A percentile compares a stretch with the other conserved stretches of the same genome.
Conservation (phyloP, 2,113 vertebrate genomes). For the Potamarius usumacintae region DNA sequence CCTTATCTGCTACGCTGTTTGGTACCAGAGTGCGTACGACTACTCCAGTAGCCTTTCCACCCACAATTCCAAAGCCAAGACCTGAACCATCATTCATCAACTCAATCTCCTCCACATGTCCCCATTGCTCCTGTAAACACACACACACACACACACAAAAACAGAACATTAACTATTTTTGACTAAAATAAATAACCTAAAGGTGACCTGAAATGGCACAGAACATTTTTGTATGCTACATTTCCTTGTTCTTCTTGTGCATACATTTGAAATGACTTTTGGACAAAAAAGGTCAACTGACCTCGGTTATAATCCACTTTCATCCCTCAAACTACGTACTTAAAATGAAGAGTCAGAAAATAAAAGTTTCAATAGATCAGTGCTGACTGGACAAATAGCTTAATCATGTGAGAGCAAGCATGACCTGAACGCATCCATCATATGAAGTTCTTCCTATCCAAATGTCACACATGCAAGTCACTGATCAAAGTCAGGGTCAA, state of each 20-base stretch:
- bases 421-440: conserved; percentile 22
- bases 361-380: conserved; percentile 29
- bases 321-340: conserved; percentile 2
- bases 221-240: neutral
- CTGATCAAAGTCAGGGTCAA: conserved; percentile 50
- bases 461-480: conserved; percentile 32
- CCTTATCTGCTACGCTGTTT: conserved; percentile 86
- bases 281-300: conserved; percentile 16
- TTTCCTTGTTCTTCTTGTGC: neutral
- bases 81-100: conserved; percentile 92
- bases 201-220: neutral
- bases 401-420: conserved; percentile 9
- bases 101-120: conserved; percentile 87
- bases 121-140: conserved; percentile 80
- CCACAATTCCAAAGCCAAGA: conserved; percentile 96
- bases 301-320: conserved; percentile 1
- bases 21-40: conserved; percentile 91
- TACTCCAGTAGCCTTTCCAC: conserved; percentile 85
- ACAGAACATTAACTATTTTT: neutral
- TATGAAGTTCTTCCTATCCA: conserved; percentile 7
- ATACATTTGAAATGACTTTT: neutral
- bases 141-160: too few relatives aligned
- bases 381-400: conserved; percentile 23
- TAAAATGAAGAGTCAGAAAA: conserved; percentile 26
- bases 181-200: neutral